Percentiles rank a stretch among this genome's conserved stretches.
phyloP scores from a whole-genome alignment of 2,888 invertebrate genomes.

The Melipona bicolor region DNA sequence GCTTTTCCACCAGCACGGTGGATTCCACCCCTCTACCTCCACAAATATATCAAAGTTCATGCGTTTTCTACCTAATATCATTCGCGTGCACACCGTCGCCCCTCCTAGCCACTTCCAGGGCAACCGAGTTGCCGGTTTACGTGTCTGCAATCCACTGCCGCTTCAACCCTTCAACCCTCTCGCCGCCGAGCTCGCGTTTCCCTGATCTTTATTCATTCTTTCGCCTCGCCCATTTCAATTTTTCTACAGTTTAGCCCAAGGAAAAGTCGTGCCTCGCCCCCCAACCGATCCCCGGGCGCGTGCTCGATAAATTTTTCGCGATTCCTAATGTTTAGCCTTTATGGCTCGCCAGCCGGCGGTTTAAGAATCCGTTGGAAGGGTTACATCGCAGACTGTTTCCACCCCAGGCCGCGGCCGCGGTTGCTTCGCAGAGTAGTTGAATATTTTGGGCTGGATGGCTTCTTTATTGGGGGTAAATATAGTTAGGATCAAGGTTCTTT shows the following conservation, averaged over 20 bases:
- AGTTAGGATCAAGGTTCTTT: not conserved
- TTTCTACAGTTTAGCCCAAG: slow-evolving; percentile 80
- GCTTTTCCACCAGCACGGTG: slow-evolving; percentile 41
- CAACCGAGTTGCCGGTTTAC: slow-evolving; percentile 76
- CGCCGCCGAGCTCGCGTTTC: not conserved
- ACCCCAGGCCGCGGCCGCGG: not conserved
- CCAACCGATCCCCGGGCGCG: slow-evolving; percentile 58
- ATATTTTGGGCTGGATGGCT: not conserved
- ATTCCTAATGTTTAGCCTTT: slow-evolving; percentile 52
- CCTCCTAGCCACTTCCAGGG: slow-evolving; percentile 55
- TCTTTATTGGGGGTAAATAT: not conserved
- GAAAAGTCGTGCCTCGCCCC: slow-evolving; percentile 60
- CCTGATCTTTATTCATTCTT: slow-evolving; percentile 83
- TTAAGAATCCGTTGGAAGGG: slow-evolving; percentile 27
- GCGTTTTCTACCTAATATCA: slow-evolving; percentile 83
- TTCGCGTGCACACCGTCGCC: slow-evolving; percentile 74
- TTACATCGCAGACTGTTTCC: slow-evolving; percentile 2
- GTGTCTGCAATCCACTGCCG: slow-evolving; percentile 62
- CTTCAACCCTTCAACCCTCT: not conserved
- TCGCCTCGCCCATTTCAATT: slow-evolving; percentile 82
- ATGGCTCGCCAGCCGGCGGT: slow-evolving; percentile 33
- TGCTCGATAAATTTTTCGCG: slow-evolving; percentile 59
- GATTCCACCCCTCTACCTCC: slow-evolving; percentile 58
- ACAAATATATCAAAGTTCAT: slow-evolving; percentile 84
- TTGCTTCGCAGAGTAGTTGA: not conserved